Conservation (phyloP, 2,113 vertebrate species). For the Montifringilla adamsi region DNA sequence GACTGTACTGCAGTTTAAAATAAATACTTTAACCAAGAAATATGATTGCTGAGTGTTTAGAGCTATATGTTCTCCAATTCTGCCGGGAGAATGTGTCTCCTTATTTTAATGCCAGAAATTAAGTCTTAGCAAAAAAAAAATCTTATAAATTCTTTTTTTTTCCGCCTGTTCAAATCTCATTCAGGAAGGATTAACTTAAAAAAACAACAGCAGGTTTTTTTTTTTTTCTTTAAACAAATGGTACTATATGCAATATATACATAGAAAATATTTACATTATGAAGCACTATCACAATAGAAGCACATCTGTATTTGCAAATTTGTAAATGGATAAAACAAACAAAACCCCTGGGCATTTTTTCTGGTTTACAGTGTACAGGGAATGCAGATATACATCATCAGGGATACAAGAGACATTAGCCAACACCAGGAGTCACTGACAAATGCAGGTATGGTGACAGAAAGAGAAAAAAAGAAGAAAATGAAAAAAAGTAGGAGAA, state of each 20-base stretch:
- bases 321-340: background rate
- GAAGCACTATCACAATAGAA: background rate
- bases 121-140: background rate
- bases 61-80: background rate
- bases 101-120: background rate
- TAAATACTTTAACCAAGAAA: background rate
- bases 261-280: background rate
- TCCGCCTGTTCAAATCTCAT: background rate
- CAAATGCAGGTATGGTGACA: background rate
- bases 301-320: background rate
- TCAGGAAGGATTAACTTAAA: background rate
- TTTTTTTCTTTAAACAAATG: background rate
- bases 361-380: background rate
- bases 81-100: background rate
- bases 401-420: background rate
- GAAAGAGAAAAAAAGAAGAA: background rate
- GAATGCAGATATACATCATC: background rate
- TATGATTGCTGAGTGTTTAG: background rate
- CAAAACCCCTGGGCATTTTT: background rate
- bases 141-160: background rate
- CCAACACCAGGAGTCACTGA: background rate
- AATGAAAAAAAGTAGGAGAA: rapidly evolving
- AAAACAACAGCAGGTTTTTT: background rate
- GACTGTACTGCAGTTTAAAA: background rate
- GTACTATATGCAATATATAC: background rate